These are phyloP conservation scores for Lasioglossum figueresi DNA, from an alignment of 2,888 invertebrate species.

Conservation along the genomic window DNA sequence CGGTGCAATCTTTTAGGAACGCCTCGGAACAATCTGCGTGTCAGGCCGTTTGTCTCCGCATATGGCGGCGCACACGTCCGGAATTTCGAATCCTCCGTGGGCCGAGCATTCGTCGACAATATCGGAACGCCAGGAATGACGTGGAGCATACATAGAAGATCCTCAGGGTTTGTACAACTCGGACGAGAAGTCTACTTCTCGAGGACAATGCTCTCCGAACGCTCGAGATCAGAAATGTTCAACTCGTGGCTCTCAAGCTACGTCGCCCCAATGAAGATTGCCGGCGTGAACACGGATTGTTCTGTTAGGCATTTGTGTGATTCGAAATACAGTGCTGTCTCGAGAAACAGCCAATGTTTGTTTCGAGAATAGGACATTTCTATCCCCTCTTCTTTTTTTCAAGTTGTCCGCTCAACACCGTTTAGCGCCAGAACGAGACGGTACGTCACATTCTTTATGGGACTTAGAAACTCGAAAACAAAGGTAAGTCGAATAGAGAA, in stretches of 20 bases:
- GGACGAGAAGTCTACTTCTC: constrained; percentile 23
- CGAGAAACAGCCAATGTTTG: neutral
- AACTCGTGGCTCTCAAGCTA: neutral
- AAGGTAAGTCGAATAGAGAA: too few relatives aligned
- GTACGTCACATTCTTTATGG: too few relatives aligned
- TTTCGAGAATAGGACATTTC: neutral
- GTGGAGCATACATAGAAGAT: constrained; percentile 26
- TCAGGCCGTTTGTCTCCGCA: constrained; percentile 60
- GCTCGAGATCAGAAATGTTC: neutral
- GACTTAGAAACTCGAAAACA: too few relatives aligned
- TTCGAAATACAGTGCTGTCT: neutral
- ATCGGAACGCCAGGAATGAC: constrained; percentile 63
- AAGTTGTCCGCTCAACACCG: too few relatives aligned
- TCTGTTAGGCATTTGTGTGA: neutral
- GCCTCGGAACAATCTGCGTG: constrained; percentile 49
- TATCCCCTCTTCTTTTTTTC: too few relatives aligned
- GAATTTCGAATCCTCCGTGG: constrained; percentile 62
- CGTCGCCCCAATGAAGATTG: neutral
- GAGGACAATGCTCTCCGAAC: constrained; percentile 41
- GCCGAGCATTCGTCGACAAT: constrained; percentile 51
- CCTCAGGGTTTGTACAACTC: constrained; percentile 19
- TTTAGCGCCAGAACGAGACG: too few relatives aligned
- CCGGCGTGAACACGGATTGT: neutral
- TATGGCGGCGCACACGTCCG: constrained; percentile 39
- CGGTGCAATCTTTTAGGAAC: constrained; percentile 32